Base-by-base conservation (phyloP, 2,113 vertebrate species). In the Scatophagus argus region DNA sequence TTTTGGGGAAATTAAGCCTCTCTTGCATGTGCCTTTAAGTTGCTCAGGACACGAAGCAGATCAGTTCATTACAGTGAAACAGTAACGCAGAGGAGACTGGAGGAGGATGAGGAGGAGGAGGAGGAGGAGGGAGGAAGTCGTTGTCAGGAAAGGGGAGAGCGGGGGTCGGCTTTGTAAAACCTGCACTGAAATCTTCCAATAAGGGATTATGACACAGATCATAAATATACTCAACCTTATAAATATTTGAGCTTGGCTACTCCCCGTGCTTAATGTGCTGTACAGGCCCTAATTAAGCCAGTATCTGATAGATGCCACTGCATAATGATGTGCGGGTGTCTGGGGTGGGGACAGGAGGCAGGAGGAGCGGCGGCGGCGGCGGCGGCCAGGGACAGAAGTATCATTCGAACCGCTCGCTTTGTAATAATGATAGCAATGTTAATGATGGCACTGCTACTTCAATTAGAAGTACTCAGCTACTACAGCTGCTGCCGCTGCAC, bases 171-270 rank as follows among this genome's bases (percentile, higher is more conserved):
- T 81, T 90, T 87, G 79, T 89, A 73, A 88, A 84, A 77, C 71
- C 82, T 88, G 74, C 54, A 66, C 80, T 83, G 79, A 83, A 84
- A 83, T 82, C 84, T 84, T 91, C 86, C 87, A 88, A 89, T 92
- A 90, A 93, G 88, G 79, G 90, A 93, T 92, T 89, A 91, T 91
- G 91, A 93, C 90, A 91, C 78, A 90, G 93, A 91, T 95, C 91
- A 95, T 95, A 94, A 94, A 95, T 95, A 95, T 89, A 93, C 84
- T 90, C 89, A 90, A 92, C 89, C 93, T 93, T 93, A 95, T 95
- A 93, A 95, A 95, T 95, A 95, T 95, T 95, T 94, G 84, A 95
- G 91, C 83, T 88, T 75, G 88, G 91, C 90, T 92, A 94, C 92
- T 93, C 91, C 87, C 88, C 82, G 77, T 89, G 92, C 92, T 93